phyloP scores from a whole-genome alignment of 2,113 vertebrate species.

The Nestor notabilis region DNA sequence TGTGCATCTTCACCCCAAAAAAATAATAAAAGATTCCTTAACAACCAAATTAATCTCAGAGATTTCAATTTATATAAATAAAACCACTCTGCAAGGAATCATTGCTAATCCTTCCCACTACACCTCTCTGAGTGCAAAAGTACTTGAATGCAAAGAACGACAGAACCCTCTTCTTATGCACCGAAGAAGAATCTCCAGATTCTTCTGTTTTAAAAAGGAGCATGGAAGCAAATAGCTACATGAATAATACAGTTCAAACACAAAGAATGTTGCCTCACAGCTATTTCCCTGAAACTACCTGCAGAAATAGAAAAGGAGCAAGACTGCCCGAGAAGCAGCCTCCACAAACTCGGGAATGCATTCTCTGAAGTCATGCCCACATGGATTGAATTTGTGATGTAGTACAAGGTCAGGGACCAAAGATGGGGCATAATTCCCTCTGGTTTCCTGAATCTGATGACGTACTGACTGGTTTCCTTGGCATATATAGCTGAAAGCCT shows the following conservation, averaged over 20 bases:
- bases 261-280: not conserved
- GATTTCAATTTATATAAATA: not conserved
- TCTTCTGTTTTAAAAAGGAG: not conserved
- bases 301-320: not conserved
- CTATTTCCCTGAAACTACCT: not conserved
- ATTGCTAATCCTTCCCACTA: not conserved
- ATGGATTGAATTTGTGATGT: not conserved
- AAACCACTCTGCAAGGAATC: not conserved
- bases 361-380: not conserved
- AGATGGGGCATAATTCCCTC: not conserved
- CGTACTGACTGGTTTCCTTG: not conserved
- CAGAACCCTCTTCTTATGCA: not conserved
- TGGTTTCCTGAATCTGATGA: not conserved
- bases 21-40: not conserved
- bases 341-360: not conserved
- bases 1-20: not conserved
- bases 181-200: not conserved
- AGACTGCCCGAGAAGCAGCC: not conserved
- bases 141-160: not conserved
- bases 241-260: not conserved
- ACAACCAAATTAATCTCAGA: not conserved
- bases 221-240: not conserved
- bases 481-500: not conserved
- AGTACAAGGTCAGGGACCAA: not conserved
- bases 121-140: not conserved